Percentiles rank a stretch among this genome's conserved stretches.
Evolutionary conservation across 2,888 invertebrate species (phyloP).

Genomic region (Megalurothrips usitatus): DNA sequence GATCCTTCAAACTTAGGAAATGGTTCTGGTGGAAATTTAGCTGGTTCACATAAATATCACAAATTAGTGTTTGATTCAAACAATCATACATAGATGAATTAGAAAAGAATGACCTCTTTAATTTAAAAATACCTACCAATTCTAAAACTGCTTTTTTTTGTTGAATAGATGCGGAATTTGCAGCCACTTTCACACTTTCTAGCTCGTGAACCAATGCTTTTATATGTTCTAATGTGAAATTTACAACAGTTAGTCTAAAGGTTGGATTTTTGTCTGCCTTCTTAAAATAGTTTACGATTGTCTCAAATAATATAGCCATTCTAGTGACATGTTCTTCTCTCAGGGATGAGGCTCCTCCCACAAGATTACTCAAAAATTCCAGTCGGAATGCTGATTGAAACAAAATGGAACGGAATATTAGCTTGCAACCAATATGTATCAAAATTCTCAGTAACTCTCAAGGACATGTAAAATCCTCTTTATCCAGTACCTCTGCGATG

Average conservation of each 20-base stretch:
- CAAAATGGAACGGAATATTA: not conserved
- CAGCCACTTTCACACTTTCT: not conserved
- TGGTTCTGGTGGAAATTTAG: not conserved
- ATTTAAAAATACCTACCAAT: not conserved
- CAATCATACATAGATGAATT: not conserved
- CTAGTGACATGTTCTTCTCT: not conserved
- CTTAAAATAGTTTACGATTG: not conserved
- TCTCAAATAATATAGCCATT: not conserved
- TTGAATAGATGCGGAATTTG: not conserved
- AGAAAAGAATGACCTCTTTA: not conserved
- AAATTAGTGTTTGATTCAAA: not conserved
- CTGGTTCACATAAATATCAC: not conserved
- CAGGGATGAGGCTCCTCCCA: not conserved
- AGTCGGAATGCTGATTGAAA: not conserved
- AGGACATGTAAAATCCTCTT: not conserved
- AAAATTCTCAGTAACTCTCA: not conserved
- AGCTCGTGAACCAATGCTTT: not conserved
- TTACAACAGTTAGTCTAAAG: not conserved
- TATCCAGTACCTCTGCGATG: not conserved
- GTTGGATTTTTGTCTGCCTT: not conserved
- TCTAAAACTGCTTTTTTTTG: constrained; percentile 8
- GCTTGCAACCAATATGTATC: not conserved
- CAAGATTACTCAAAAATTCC: not conserved
- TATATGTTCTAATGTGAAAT: not conserved
- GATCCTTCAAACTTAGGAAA: not conserved